phyloP scores from a whole-genome alignment of 2,888 invertebrate species.

The Ischnus inquisitorius region DNA sequence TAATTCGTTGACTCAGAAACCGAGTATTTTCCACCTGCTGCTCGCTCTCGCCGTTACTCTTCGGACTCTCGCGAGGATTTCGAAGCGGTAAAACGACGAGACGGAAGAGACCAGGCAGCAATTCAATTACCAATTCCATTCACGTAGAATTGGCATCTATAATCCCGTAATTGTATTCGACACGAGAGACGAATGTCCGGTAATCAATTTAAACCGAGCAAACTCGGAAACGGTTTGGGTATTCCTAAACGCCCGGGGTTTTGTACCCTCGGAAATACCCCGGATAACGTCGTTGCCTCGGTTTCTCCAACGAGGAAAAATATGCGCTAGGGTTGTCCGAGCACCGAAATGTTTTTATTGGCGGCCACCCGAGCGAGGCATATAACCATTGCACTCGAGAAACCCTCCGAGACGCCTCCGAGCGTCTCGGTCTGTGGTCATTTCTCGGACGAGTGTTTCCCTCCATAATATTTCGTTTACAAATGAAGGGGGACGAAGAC shows the following conservation, averaged over 20 bases:
- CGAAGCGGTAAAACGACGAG: no score
- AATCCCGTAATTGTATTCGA: conserved; percentile 18
- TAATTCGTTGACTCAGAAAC: conserved; percentile 12
- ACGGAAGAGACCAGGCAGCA: background rate
- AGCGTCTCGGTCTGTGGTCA: conserved; percentile 12
- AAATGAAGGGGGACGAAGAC: conserved; percentile 36
- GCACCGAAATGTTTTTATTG: conserved; percentile 37
- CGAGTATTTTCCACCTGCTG: conserved; percentile 25
- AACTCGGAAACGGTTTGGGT: background rate
- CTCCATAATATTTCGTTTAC: conserved; percentile 56
- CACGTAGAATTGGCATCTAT: conserved; percentile 36
- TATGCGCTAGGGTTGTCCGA: background rate
- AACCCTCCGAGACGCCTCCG: conserved; percentile 1
- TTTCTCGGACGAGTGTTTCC: conserved; percentile 42
- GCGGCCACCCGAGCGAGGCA: background rate
- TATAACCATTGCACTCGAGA: conserved; percentile 6
- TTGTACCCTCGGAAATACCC: background rate
- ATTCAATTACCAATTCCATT: conserved; percentile 25
- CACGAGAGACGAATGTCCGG: conserved; percentile 1
- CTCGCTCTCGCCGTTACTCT: background rate
- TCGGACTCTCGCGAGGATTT: background rate
- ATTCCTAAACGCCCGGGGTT: background rate
- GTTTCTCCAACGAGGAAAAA: conserved; percentile 22
- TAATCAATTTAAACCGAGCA: background rate
- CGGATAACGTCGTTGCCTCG: conserved; percentile 30